Percentiles rank a stretch among this genome's conserved stretches.
Conservation (phyloP, 2,888 invertebrate genomes). For the Lamellibrachia satsuma region DNA sequence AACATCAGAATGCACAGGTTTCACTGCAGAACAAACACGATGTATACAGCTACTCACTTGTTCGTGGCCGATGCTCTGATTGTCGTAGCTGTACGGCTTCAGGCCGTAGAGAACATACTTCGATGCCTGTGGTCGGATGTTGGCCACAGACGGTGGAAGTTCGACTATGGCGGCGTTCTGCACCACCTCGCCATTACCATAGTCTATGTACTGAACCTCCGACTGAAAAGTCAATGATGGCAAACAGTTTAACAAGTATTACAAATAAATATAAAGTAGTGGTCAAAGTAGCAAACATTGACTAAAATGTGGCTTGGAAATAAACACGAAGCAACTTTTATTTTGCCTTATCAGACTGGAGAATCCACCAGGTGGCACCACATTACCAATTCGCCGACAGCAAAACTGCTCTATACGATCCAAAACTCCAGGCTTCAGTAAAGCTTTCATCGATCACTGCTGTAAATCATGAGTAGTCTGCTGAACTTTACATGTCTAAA, state of each 20-base stretch:
- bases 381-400: no score
- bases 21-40: background rate
- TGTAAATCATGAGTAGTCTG: no score
- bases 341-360: no score
- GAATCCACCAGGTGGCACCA: no score
- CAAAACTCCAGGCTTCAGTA: no score
- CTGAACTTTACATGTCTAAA: no score
- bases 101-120: slow-evolving; percentile 52
- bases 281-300: no score
- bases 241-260: background rate
- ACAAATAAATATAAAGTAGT: no score
- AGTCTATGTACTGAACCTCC: slow-evolving; percentile 58
- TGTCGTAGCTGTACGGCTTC: slow-evolving; percentile 44
- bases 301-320: no score
- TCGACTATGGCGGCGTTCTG: slow-evolving; percentile 47
- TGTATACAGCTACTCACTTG: background rate
- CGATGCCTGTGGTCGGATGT: slow-evolving; percentile 47
- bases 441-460: no score
- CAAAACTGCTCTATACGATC: no score
- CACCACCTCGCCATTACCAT: slow-evolving; percentile 57
- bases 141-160: slow-evolving; percentile 48
- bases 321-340: no score
- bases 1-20: background rate
- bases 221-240: slow-evolving; percentile 42
- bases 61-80: slow-evolving; percentile 44